Evolutionary conservation across 2,797 vertebrate genomes (phyloP).

Genomic region (Ibycter americanus): DNA sequence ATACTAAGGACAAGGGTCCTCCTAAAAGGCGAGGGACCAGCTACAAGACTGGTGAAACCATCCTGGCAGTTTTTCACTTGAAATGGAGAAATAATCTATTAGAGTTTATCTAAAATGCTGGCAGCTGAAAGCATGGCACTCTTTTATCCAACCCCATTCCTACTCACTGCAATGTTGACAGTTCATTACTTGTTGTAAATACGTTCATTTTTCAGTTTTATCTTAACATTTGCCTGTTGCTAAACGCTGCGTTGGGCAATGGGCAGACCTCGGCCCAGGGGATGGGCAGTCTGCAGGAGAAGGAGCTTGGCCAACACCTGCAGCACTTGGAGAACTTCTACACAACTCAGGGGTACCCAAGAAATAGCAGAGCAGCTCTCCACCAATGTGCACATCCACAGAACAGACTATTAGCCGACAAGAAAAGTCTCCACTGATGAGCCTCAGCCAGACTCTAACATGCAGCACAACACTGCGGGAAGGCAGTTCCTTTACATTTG

Average conservation of each 20-base stretch:
- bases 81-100: not conserved
- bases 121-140: not conserved
- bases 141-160: not conserved
- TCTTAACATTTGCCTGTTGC: not conserved
- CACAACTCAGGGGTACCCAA: too few species aligned
- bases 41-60: fast-evolving
- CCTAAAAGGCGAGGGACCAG: not conserved
- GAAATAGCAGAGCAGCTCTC: not conserved
- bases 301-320: not conserved
- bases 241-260: fast-evolving
- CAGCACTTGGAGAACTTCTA: not conserved
- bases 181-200: not conserved
- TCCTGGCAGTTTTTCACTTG: not conserved
- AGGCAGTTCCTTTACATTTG: not conserved
- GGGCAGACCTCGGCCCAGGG: not conserved
- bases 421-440: fast-evolving
- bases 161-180: too few species aligned
- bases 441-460: not conserved
- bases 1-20: not conserved
- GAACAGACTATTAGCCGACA: not conserved
- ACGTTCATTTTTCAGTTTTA: not conserved
- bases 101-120: not conserved
- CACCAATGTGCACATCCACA: fast-evolving
- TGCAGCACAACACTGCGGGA: fast-evolving
- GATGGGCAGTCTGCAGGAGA: not conserved